These are phyloP conservation scores for Sakesphorus luctuosus DNA, from an alignment of 2,113 vertebrate species.

Conservation along the genomic window DNA sequence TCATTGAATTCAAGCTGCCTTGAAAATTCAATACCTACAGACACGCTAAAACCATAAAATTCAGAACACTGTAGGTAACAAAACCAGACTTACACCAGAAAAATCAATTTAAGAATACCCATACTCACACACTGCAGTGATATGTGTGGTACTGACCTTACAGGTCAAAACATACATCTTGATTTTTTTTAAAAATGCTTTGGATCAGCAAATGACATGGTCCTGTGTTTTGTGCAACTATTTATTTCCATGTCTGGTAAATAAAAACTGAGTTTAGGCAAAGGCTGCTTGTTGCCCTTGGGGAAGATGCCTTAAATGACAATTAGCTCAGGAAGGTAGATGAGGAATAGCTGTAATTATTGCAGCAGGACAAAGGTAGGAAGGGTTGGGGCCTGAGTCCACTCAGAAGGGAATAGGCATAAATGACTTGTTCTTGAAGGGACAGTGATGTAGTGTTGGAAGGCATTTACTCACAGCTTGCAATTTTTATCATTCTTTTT, in stretches of 20 bases:
- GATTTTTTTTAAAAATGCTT: background rate
- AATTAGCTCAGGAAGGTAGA: background rate
- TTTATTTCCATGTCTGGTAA: background rate
- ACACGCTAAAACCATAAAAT: background rate
- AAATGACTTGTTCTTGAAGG: background rate
- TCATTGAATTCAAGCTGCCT: background rate
- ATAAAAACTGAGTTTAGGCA: background rate
- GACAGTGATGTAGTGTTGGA: background rate
- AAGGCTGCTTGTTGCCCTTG: background rate
- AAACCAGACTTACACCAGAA: background rate
- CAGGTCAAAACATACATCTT: background rate
- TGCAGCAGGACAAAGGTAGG: background rate
- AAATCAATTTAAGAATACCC: background rate
- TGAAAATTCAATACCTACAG: background rate
- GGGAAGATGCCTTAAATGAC: background rate
- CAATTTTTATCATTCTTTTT: background rate
- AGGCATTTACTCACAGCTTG: background rate
- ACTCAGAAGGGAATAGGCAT: background rate
- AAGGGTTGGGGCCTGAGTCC: background rate
- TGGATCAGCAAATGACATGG: background rate
- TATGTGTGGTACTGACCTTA: rapidly evolving
- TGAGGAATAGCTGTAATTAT: background rate
- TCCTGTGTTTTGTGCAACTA: background rate
- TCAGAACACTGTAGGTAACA: background rate
- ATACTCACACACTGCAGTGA: rapidly evolving